Percentiles rank a stretch among this genome's conserved stretches.
phyloP scores from a whole-genome alignment of 1,140 invertebrate species.

The Piezodorus guildinii region DNA sequence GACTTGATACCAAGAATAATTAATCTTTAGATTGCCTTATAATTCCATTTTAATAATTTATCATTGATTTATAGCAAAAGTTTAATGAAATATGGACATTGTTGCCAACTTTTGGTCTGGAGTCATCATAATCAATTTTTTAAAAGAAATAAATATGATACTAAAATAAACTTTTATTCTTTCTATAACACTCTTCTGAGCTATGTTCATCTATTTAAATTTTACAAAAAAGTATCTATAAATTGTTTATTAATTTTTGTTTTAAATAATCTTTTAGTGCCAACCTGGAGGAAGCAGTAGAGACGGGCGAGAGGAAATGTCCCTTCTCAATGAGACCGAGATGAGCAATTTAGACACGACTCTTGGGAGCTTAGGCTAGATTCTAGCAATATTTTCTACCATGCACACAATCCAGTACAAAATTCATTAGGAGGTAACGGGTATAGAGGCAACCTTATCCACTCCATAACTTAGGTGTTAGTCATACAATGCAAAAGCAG shows the following conservation, averaged over 20 bases:
- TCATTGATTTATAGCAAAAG: too few relatives aligned
- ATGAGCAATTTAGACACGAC: background rate
- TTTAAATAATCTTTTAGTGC: background rate
- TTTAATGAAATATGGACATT: too few relatives aligned
- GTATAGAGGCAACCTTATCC: background rate
- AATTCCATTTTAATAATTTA: too few relatives aligned
- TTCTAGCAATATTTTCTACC: background rate
- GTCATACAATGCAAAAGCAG: background rate
- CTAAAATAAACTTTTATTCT: too few relatives aligned
- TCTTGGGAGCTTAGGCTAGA: background rate
- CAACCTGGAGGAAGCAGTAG: background rate
- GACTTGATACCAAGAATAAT: too few relatives aligned
- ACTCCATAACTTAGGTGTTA: background rate
- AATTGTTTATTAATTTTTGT: background rate
- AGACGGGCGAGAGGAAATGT: background rate
- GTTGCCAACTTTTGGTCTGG: too few relatives aligned
- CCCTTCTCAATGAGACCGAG: background rate
- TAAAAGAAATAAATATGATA: too few relatives aligned
- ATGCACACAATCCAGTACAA: conserved; percentile 2
- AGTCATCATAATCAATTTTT: too few relatives aligned
- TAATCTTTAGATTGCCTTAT: too few relatives aligned
- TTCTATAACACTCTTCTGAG: too few relatives aligned
- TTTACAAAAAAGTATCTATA: too few relatives aligned
- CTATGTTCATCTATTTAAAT: too few relatives aligned
- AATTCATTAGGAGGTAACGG: background rate